Percentiles rank a stretch among this genome's conserved stretches.
These are phyloP conservation scores for Parotia lawesii DNA, from an alignment of 2,113 vertebrate species.

Conservation along the genomic window DNA sequence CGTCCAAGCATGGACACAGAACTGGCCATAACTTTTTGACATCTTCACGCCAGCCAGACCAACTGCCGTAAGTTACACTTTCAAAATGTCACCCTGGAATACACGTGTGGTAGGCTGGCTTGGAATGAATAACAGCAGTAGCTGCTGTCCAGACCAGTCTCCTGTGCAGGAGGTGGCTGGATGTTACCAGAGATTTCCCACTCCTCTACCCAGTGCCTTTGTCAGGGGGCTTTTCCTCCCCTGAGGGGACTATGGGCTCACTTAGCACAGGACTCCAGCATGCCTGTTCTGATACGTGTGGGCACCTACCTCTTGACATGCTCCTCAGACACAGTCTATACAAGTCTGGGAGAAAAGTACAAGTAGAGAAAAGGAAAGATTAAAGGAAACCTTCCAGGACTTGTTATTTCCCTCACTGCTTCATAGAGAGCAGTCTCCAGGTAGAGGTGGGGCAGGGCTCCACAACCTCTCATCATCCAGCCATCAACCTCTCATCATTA, in stretches of 20 bases:
- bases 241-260: neutral
- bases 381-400: neutral
- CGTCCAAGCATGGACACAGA: neutral
- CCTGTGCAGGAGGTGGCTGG: neutral
- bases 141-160: neutral
- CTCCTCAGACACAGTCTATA: neutral
- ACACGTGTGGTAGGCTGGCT: neutral
- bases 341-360: neutral
- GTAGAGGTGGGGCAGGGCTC: neutral
- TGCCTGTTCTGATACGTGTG: fast-evolving
- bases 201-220: neutral
- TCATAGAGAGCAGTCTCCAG: neutral
- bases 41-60: neutral
- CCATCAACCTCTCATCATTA: neutral
- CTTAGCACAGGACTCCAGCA: neutral
- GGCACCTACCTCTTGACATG: neutral
- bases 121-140: neutral
- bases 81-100: neutral
- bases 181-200: neutral
- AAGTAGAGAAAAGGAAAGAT: neutral
- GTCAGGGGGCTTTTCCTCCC: neutral
- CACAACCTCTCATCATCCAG: neutral
- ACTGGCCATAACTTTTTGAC: neutral
- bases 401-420: neutral
- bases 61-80: neutral